phyloP scores from a whole-genome alignment of 1,140 invertebrate species.

The Streblospio benedicti region DNA sequence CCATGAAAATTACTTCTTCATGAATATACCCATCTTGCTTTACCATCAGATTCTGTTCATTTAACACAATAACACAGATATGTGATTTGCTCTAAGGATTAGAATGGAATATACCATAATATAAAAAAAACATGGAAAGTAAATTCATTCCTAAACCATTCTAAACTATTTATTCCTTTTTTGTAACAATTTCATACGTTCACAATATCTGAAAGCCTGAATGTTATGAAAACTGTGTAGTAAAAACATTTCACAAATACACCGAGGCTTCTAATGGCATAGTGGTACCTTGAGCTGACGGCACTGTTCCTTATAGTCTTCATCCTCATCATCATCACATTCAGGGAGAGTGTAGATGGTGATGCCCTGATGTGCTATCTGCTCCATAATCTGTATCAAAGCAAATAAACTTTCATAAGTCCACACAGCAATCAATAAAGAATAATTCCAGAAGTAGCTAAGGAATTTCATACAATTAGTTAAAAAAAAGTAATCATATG shows the following conservation, averaged over 20 bases:
- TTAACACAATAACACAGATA: background rate
- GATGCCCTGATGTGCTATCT: slow-evolving; percentile 43
- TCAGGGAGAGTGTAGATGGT: slow-evolving; percentile 46
- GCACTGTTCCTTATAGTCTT: slow-evolving; percentile 46
- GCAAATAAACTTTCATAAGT: slow-evolving; percentile 1
- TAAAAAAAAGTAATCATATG: background rate
- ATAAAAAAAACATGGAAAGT: too few relatives aligned
- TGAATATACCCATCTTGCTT: too few relatives aligned
- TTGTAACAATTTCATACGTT: too few relatives aligned
- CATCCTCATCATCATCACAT: slow-evolving; percentile 49
- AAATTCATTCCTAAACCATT: too few relatives aligned
- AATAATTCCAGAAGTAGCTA: background rate
- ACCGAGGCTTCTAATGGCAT: too few relatives aligned
- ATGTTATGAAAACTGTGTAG: too few relatives aligned
- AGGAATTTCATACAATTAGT: background rate
- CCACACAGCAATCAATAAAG: background rate
- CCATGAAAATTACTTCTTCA: too few relatives aligned
- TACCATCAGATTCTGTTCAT: background rate
- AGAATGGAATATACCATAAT: too few relatives aligned
- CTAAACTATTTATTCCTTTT: too few relatives aligned
- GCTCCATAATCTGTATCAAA: slow-evolving; percentile 39
- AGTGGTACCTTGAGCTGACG: slow-evolving; percentile 42
- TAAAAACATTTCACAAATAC: too few relatives aligned
- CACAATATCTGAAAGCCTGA: too few relatives aligned
- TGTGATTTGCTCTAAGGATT: too few relatives aligned